A percentile compares a stretch with the other conserved stretches of the same genome.
Conservation (phyloP, 1,140 invertebrate species). For the Drosophila yakuba region DNA sequence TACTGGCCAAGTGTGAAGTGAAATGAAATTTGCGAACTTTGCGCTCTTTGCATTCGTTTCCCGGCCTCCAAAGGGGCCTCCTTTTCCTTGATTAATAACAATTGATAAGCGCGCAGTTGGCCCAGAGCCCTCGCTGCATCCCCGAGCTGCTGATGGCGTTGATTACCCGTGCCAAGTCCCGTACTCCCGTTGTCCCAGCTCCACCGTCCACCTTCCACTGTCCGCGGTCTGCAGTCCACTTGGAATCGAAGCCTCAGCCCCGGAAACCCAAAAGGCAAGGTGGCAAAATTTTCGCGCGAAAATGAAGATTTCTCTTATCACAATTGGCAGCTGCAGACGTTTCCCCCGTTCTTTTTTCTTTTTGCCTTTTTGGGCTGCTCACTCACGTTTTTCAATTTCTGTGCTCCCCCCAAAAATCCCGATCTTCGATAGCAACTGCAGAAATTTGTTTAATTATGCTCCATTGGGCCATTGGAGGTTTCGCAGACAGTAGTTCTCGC, state of each 20-base stretch:
- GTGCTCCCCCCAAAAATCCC: constrained; percentile 15
- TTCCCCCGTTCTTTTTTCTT: not conserved
- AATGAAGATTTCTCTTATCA: constrained; percentile 82
- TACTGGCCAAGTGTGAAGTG: constrained; percentile 73
- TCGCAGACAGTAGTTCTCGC: constrained; percentile 9
- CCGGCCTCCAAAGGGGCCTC: constrained; percentile 26
- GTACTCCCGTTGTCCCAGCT: constrained; percentile 3
- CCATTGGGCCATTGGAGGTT: constrained; percentile 22
- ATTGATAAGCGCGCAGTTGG: constrained; percentile 65
- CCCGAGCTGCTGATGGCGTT: constrained; percentile 69
- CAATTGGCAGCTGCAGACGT: constrained; percentile 31
- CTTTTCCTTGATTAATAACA: constrained; percentile 80
- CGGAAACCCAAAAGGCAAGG: constrained; percentile 57
- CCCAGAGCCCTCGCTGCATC: constrained; percentile 20
- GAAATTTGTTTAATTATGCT: constrained; percentile 80
- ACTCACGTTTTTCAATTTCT: constrained; percentile 81
- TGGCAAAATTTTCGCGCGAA: constrained; percentile 82
- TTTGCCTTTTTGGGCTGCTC: constrained; percentile 8
- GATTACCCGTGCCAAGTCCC: constrained; percentile 58
- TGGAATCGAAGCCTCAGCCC: constrained; percentile 16
- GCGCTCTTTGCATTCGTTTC: constrained; percentile 58
- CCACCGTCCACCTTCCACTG: not conserved
- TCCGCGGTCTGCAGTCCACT: not conserved
- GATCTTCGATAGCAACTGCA: constrained; percentile 34
- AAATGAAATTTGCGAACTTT: constrained; percentile 76